Conservation (phyloP, 2,888 invertebrate species). For the Bellardia bayeri region DNA sequence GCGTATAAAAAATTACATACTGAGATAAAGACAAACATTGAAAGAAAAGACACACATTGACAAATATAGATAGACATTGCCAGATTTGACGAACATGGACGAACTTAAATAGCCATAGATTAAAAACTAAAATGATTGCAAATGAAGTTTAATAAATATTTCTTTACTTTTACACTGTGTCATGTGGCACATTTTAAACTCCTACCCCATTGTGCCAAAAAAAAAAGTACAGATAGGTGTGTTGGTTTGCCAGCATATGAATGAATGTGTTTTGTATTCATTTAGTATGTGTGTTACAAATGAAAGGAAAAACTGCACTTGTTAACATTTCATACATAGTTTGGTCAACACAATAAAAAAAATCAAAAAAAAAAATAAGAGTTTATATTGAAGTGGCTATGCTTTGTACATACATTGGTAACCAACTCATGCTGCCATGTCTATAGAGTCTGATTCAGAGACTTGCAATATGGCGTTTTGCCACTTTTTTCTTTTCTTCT, state of each 20-base stretch:
- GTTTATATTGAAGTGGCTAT: constrained; percentile 40
- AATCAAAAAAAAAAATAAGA: neutral
- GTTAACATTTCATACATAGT: constrained; percentile 42
- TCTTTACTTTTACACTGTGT: neutral
- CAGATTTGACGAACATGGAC: too few species aligned
- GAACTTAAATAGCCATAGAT: too few species aligned
- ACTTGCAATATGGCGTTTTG: constrained; percentile 31
- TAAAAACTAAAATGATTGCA: too few species aligned
- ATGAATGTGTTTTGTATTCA: constrained; percentile 1
- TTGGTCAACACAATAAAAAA: constrained; percentile 10
- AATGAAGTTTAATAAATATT: too few species aligned
- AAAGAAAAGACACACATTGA: too few species aligned
- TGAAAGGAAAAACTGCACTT: constrained; percentile 59
- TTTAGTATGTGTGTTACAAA: constrained; percentile 23
- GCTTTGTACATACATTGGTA: neutral
- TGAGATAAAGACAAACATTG: too few species aligned
- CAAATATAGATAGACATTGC: too few species aligned
- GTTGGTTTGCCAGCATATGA: neutral
- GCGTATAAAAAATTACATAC: too few species aligned
- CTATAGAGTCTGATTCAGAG: constrained; percentile 30
- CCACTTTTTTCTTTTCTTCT: neutral
- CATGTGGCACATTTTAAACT: neutral
- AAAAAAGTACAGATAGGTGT: neutral
- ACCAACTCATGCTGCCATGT: constrained; percentile 36
- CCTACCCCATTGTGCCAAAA: constrained; percentile 30